These are phyloP conservation scores for Drosophila merina DNA, from an alignment of 2,888 invertebrate species.

Conservation along the genomic window DNA sequence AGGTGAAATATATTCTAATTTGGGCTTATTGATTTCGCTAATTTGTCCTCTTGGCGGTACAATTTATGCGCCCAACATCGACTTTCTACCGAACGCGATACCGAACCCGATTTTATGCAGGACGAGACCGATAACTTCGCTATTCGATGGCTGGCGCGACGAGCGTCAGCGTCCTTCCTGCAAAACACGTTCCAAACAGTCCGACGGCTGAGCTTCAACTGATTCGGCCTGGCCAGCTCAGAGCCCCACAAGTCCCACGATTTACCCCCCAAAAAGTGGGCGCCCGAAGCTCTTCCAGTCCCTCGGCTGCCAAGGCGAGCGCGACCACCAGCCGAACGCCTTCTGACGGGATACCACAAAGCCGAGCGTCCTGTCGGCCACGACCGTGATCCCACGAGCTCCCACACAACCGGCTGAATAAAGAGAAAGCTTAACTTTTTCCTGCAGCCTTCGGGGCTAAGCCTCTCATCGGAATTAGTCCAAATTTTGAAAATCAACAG, in stretches of 20 bases:
- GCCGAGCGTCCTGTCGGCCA: not conserved
- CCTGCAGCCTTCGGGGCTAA: not conserved
- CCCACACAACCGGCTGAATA: conserved; percentile 12
- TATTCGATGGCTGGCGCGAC: conserved; percentile 48
- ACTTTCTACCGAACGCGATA: conserved; percentile 11
- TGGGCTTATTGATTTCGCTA: conserved; percentile 29
- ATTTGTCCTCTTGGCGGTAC: conserved; percentile 31
- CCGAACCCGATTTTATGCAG: conserved; percentile 29
- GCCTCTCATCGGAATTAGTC: conserved; percentile 1
- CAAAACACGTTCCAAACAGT: conserved; percentile 79
- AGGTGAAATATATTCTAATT: conserved; percentile 13
- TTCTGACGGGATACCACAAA: conserved; percentile 2
- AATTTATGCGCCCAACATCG: conserved; percentile 12
- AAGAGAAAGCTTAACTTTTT: conserved; percentile 5
- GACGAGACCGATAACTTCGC: conserved; percentile 42
- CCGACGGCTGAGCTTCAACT: conserved; percentile 84
- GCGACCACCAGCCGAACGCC: conserved; percentile 19
- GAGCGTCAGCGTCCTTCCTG: conserved; percentile 65
- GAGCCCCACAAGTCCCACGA: conserved; percentile 29
- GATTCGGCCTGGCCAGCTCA: conserved; percentile 52
- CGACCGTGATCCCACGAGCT: conserved; percentile 4
- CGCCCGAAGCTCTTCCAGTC: not conserved
- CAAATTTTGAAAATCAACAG: not conserved
- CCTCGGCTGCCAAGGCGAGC: conserved; percentile 28
- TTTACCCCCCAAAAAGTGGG: not conserved